Evolutionary conservation across 2,113 vertebrate genomes (phyloP).

Genomic region (Tragelaphus buxtoni): DNA sequence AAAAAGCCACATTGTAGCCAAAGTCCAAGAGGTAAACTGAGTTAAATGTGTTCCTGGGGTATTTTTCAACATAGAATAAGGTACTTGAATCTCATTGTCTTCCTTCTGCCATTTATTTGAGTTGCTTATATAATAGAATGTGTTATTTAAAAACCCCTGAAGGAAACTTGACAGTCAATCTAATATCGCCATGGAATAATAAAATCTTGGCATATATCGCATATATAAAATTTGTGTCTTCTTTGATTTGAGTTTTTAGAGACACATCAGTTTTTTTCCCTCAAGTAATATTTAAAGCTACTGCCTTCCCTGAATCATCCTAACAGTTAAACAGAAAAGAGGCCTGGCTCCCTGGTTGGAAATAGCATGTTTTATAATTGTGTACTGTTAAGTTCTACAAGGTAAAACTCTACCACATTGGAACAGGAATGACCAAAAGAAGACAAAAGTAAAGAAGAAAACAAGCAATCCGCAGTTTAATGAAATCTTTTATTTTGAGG

Average conservation of each 20-base stretch:
- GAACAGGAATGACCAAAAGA: conserved; percentile 97
- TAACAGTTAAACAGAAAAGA: conserved; percentile 48
- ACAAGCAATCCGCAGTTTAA: conserved; percentile 98
- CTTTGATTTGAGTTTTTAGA: conserved; percentile 16
- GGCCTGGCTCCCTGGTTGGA: conserved; percentile 64
- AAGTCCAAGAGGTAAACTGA: not conserved
- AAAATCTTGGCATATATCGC: not conserved
- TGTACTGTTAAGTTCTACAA: conserved; percentile 82
- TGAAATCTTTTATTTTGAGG: conserved; percentile 98
- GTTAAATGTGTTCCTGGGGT: not conserved
- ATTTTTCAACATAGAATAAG: not conserved
- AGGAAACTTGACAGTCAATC: not conserved
- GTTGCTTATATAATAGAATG: not conserved
- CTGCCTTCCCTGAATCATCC: not conserved
- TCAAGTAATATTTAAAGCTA: not conserved
- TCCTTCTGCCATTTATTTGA: conserved; percentile 1
- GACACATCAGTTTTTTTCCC: not conserved
- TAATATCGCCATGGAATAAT: not conserved
- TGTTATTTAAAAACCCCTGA: not conserved
- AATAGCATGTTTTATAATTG: conserved; percentile 81
- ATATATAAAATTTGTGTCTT: not conserved
- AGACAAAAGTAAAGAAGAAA: conserved; percentile 99
- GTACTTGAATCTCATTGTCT: not conserved
- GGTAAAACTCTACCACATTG: conserved; percentile 84
- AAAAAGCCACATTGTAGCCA: not conserved